Base-by-base conservation (phyloP, 1,140 invertebrate genomes). In the Apis dorsata region DNA sequence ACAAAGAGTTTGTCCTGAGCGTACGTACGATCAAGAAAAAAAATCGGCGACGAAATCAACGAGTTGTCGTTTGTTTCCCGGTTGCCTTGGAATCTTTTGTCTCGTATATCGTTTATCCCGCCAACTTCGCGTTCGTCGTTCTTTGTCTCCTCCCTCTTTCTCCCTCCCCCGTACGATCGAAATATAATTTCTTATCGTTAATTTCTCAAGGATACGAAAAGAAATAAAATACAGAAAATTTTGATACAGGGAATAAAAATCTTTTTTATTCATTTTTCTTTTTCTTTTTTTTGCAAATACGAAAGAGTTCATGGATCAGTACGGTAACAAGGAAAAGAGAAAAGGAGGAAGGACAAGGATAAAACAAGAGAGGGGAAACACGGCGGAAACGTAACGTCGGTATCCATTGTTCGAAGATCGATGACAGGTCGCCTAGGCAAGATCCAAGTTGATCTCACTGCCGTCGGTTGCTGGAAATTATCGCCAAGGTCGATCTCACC, bases 51-150 rank as follows among this genome's bases (percentile, higher is more conserved):
- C 13, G 12, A 19, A 34, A 70, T 55, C 57, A 77, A 75, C 76
- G 34, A 68, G 24, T 73, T 59, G 85, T 86, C 85, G 76, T 86
- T 79, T 87, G 86, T 86, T 83, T 83, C 44, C 3, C 34, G 72
- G 76, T 84, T 84, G 66, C 60, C 85, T 73, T 72, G 81, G 76
- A 44, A 73, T 69, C 15, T 69, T 69, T 76, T 53, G 65, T 55
- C 57, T 68, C 24, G 1, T 9, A 15, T 7, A 12, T 34, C 60
- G 7, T 21, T 57, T 24, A 34, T 59, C 7, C 28, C 8, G 49
- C 1, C 70, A 55, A 24, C 9, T 17, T 62, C 51, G 0, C 0
- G 44, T 68, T 19, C 5, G 17, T 21, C 44, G 34, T 4, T 12
- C 13, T 15, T 10, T 11, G 0, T 66, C 65, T 68, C 19, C 4